Percentiles rank a stretch among this genome's conserved stretches.
phyloP scores from a whole-genome alignment of 2,888 invertebrate genomes.

The Mesoligia furuncula region DNA sequence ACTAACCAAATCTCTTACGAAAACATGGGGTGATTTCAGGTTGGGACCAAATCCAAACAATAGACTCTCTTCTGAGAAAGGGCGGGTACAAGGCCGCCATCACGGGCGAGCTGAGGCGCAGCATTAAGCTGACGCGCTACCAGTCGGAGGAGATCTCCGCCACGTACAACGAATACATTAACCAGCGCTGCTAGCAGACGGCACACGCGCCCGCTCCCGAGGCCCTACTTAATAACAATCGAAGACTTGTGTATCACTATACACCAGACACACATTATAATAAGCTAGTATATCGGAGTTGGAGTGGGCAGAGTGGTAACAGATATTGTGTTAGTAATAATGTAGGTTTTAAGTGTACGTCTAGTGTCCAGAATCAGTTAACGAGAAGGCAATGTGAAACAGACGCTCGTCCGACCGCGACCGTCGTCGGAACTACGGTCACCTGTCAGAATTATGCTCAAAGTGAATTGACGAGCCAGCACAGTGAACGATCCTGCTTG shows the following conservation, averaged over 20 bases:
- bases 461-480: constrained; percentile 76
- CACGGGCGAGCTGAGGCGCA: constrained; percentile 96
- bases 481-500: constrained; percentile 63
- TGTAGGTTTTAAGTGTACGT: constrained; percentile 84
- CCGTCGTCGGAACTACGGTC: constrained; percentile 66
- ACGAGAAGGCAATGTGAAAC: constrained; percentile 56
- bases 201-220: constrained; percentile 81
- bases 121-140: constrained; percentile 98
- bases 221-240: constrained; percentile 52
- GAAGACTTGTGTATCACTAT: constrained; percentile 65
- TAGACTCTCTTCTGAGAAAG: constrained; percentile 98
- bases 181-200: constrained; percentile 94
- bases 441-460: constrained; percentile 81
- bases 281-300: constrained; percentile 62
- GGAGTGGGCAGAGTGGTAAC: constrained; percentile 68
- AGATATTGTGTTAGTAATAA: constrained; percentile 76
- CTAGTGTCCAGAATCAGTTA: constrained; percentile 74
- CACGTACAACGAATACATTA: constrained; percentile 95
- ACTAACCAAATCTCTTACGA: constrained; percentile 19
- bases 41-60: constrained; percentile 99
- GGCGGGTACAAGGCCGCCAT: constrained; percentile 98
- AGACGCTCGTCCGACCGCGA: constrained; percentile 50
- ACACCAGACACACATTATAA: constrained; percentile 60
- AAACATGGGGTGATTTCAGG: constrained; percentile 91
- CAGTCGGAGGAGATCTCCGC: constrained; percentile 98